Base-by-base conservation (phyloP, 23 tunicate genomes). In the Corella eumyota region DNA sequence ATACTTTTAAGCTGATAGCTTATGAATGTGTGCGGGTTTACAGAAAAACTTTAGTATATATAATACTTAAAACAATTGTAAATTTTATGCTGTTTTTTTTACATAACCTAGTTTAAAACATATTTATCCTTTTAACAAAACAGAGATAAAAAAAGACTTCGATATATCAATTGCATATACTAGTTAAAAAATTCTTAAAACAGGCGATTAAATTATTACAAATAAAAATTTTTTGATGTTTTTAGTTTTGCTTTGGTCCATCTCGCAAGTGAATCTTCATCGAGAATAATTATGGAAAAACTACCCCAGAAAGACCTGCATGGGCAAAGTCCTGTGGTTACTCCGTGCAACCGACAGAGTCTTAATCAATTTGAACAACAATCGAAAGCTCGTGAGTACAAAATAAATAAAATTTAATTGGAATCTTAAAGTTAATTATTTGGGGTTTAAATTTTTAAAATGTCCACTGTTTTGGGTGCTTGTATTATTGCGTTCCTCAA, bases 351-450 rank as follows among this genome's bases (percentile, higher is more conserved):
- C 45, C 58, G 86, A 17, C 86, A 76, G 50, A 92, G 85, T 71
- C 68, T 92, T 32, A 92, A 92, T 51, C 92, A 92, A 45, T 92
- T 92, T 76, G 92, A 92, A 50, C 86, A 81, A 46, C 92, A 83
- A 35, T 81, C 92, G 50, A 92, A 92, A 72, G 86, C 84, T 20
- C 98, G 71, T n/a, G n/a, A n/a, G n/a, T n/a, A n/a, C n/a, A n/a
- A n/a, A n/a, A n/a, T n/a, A n/a, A n/a, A n/a, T n/a, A n/a, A n/a
- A n/a, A n/a, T n/a, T n/a, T n/a, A n/a, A n/a, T n/a, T n/a, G n/a
- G n/a, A n/a, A n/a, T n/a, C n/a, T n/a, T n/a, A n/a, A n/a, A n/a
- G n/a, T n/a, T n/a, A n/a, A n/a, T n/a, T n/a, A n/a, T n/a, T n/a
- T n/a, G n/a, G n/a, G n/a, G n/a, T n/a, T n/a, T n/a, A n/a, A n/a